Percentiles rank a stretch among this genome's conserved stretches.
Conservation (phyloP, 2,888 invertebrate genomes). For the Asteroscopus sphinx region DNA sequence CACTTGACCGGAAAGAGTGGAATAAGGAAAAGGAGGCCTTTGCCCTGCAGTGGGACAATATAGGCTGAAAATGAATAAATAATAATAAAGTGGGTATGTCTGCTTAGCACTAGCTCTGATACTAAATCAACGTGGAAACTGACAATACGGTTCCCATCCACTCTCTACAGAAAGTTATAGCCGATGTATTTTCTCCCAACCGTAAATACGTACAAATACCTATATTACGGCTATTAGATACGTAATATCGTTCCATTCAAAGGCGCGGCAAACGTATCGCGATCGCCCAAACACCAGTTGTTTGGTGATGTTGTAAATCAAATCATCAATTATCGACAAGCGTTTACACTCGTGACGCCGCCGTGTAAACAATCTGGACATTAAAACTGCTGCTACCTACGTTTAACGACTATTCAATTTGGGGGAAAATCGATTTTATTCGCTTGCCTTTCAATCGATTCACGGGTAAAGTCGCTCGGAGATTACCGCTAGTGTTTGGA, state of each 20-base stretch:
- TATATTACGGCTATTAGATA: slow-evolving; percentile 66
- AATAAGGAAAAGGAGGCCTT: too few species aligned
- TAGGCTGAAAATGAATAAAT: too few species aligned
- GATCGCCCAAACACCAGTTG: slow-evolving; percentile 88
- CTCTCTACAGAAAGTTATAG: slow-evolving; percentile 10
- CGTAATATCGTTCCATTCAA: slow-evolving; percentile 78
- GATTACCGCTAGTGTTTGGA: slow-evolving; percentile 63
- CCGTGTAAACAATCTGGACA: slow-evolving; percentile 87
- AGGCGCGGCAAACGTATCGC: slow-evolving; percentile 74
- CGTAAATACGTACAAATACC: slow-evolving; percentile 45
- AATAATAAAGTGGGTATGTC: too few species aligned
- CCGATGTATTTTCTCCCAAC: slow-evolving; percentile 29
- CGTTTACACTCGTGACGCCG: slow-evolving; percentile 89
- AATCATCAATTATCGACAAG: slow-evolving; percentile 89
- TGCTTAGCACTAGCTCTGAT: not conserved
- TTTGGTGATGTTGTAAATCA: slow-evolving; percentile 89
- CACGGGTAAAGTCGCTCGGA: slow-evolving; percentile 81
- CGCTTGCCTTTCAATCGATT: slow-evolving; percentile 85
- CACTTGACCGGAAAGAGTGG: too few species aligned
- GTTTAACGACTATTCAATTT: slow-evolving; percentile 87
- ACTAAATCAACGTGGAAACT: slow-evolving; percentile 13
- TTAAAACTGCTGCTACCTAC: slow-evolving; percentile 86
- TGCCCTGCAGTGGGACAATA: too few species aligned
- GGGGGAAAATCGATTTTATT: slow-evolving; percentile 90
- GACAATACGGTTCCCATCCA: not conserved